Conservation (phyloP, 2,888 invertebrate species). For the Theretra japonica region DNA sequence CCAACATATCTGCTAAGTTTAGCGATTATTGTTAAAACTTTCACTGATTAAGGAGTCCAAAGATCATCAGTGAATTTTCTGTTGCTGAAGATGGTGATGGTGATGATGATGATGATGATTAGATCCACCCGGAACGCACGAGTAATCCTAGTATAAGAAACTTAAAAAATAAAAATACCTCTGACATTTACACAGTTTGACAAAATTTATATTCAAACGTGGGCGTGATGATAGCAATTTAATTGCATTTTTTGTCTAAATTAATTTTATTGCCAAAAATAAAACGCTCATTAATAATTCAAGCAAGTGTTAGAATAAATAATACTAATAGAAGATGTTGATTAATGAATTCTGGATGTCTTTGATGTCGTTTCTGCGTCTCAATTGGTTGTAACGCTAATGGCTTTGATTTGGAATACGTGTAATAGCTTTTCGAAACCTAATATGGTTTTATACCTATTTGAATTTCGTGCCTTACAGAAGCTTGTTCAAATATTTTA, state of each 20-base stretch:
- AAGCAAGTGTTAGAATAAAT: not conserved
- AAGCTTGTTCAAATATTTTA: not conserved
- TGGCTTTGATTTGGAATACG: not conserved
- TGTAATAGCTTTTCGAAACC: not conserved
- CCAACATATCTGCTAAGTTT: no score
- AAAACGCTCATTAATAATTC: constrained; percentile 15
- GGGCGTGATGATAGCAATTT: constrained; percentile 20
- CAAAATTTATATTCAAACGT: constrained; percentile 8
- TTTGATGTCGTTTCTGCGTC: not conserved
- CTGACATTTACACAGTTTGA: constrained; percentile 13
- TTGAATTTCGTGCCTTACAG: not conserved
- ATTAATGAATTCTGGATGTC: constrained; percentile 3
- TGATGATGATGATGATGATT: no score
- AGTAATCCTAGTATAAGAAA: no score
- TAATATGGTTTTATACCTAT: not conserved
- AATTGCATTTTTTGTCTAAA: constrained; percentile 23
- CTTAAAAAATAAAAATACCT: constrained; percentile 3
- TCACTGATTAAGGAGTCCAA: no score
- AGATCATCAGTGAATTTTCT: no score
- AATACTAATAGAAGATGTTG: constrained; percentile 5
- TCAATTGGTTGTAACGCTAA: not conserved
- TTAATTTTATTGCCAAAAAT: constrained; percentile 18
- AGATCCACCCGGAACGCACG: no score
- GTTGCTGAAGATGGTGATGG: no score
- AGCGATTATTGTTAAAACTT: no score